Evolutionary conservation across 1,140 invertebrate species (phyloP), one percentile per base, ranked within the genome.

Genomic region (Drosophila ficusphila): DNA sequence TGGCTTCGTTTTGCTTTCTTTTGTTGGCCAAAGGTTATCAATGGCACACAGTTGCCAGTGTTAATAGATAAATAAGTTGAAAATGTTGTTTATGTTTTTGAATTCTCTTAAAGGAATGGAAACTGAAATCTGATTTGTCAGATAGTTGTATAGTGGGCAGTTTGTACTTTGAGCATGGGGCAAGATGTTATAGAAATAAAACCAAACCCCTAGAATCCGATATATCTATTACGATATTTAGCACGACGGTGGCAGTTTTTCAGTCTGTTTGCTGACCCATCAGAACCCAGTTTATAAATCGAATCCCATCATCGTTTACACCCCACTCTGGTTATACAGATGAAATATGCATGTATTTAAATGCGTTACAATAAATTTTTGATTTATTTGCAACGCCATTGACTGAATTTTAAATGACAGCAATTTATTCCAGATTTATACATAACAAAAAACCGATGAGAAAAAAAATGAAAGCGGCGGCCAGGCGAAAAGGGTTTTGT

Each of bases 331-430:
- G 49, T 65, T 76, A 70, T 52, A 25, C 67, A 71, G 72, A 76
- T 85, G 73, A 85, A 85, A 86, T 85, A 85, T 85, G 62, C 68
- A 85, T 85, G 81, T 61, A 76, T 81, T 85, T 86, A 85, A 85
- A 85, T 85, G 76, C 81, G 81, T 85, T 85, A 85, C 81, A 86
- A 85, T 85, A 86, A 76, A 85, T 86, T 74, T 85, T 85, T 85
- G 81, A 85, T 85, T 85, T 85, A 85, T 85, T 85, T 85, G 81
- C 81, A 56, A 86, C 81, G 81, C 82, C 82, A 86, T 76, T 85
- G 81, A 85, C 81, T 85, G 81, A 85, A 85, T 85, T 85, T 86
- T 69, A 85, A 79, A 85, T 86, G 70, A 79, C 81, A 60, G 25
- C 81, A 76, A 85, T 85, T 85, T 85, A 85, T 85, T 70, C 81